Base-by-base conservation (phyloP, 1,140 invertebrate species). In the Tetraneura akinire region DNA sequence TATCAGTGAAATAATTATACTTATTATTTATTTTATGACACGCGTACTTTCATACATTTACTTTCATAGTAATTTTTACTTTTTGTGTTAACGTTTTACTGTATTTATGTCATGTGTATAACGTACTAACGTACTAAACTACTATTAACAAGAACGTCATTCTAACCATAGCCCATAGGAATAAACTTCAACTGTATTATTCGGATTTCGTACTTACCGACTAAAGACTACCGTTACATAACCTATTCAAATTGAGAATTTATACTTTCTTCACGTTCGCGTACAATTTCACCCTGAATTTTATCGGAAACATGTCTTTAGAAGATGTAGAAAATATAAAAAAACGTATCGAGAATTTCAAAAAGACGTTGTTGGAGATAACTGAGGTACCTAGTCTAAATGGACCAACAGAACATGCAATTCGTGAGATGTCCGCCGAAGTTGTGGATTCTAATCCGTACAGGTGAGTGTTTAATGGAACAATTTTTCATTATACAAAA, bases 391-490 rank as follows among this genome's bases (percentile, higher is more conserved):
- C 29, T 9, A 9, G 16, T 1, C 0, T 0, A 18, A 21, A 21
- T 0, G 49, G 49, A 9, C 11, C 26, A 1, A 23, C 68, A 0
- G 21, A 86, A 16, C 86, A 90, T 81, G 92, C 91, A 86, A 93
- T 94, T 83, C 86, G 87, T 1, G 86, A 90, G 82, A 95, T 96
- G 92, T 94, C 92, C 60, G 88, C 91, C 8, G 94, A 98, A 89
- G 98, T 99, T n/a, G 93, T 97, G 18, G 97, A 99, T 87, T 94
- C 95, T 0, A 99, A 99, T 89, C 98, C 98, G 1, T 99, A 99
- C 89, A 98, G 94, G 94, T 96, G 86, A 85, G 37, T 62, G 16
- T 80, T 57, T 49, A 10, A 16, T 14, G 5, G 13, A n/a, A 21
- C n/a, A 3, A 81, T 62, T 47, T 6, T n/a, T 68, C 62, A n/a